Base-by-base conservation (phyloP, 2,113 vertebrate species). In the Alethe diademata region DNA sequence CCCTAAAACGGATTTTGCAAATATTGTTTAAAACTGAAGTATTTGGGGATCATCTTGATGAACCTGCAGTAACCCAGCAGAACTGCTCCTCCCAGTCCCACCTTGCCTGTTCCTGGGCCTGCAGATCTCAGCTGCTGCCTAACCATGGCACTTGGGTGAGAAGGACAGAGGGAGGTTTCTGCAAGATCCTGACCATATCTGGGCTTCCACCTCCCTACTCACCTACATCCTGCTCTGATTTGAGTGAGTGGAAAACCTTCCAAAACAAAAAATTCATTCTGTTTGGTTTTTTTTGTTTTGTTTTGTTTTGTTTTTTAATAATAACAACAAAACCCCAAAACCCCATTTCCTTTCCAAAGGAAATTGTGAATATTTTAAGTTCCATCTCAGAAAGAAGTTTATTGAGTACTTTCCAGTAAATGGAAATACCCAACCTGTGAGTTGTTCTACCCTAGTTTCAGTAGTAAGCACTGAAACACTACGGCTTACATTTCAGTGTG, bases 401-500 rank as follows among this genome's bases (percentile, higher is more conserved):
- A 73, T 54, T 83, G 54, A 81, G 72, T 57, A 88, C 14, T 93
- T 96, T 69, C 85, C 92, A 86, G 54, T 73, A 54, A 57, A 69
- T 24, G 90, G 90, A 95, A 97, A 96, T 93, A 76, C 67, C 82
- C 75, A 35, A 14, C 19, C 23, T 82, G 48, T 82, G 54, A 88
- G 22, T 3, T 69, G 74, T 79, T 88, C 78, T 82, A 79, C 66
- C 70, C 25, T 51, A 51, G 25, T 51, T 28, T 51, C 50, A 51
- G 25, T 15, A n/a, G 18, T 13, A 14, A 93, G 53, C 70, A 67
- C 1, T 64, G 57, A 64, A 87, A 90, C 19, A 75, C 38, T 7
- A 12, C 6, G 11, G 19, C 19, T 72, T 66, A 64, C 31, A 51
- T 10, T 40, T 53, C 2, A 0, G 11, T 40, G 2, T 66, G 35